Evolutionary conservation across 2,113 vertebrate species (phyloP).

Genomic region (Eulacestoma nigropectus): DNA sequence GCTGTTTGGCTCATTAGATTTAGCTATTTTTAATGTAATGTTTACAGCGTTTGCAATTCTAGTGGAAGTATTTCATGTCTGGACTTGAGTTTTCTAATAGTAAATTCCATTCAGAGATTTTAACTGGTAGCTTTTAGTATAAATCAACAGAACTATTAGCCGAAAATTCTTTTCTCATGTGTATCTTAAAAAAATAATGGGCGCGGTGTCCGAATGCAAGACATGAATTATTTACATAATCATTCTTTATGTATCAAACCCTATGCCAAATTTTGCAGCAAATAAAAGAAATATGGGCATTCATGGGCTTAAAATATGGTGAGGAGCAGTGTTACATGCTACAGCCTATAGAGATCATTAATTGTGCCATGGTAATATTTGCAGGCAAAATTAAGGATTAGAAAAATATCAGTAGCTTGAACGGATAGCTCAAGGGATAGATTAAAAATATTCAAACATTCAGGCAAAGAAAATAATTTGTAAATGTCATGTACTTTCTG

Average conservation of each 20-base stretch:
- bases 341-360: not conserved
- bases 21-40: not conserved
- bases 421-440: not conserved
- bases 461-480: not conserved
- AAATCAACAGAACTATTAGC: not conserved
- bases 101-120: not conserved
- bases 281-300: not conserved
- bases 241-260: not conserved
- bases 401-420: not conserved
- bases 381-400: not conserved
- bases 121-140: not conserved
- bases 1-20: not conserved
- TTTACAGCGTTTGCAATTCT: not conserved
- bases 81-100: not conserved
- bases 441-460: not conserved
- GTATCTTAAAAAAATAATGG: not conserved
- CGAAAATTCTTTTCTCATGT: not conserved
- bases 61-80: not conserved
- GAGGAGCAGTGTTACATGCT: not conserved
- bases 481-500: not conserved
- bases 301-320: not conserved
- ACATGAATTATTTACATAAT: not conserved
- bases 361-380: not conserved
- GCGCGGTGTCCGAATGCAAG: accelerated
- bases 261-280: not conserved